Base-by-base conservation (phyloP, 1,140 invertebrate genomes). In the Sycophaga agraensis region DNA sequence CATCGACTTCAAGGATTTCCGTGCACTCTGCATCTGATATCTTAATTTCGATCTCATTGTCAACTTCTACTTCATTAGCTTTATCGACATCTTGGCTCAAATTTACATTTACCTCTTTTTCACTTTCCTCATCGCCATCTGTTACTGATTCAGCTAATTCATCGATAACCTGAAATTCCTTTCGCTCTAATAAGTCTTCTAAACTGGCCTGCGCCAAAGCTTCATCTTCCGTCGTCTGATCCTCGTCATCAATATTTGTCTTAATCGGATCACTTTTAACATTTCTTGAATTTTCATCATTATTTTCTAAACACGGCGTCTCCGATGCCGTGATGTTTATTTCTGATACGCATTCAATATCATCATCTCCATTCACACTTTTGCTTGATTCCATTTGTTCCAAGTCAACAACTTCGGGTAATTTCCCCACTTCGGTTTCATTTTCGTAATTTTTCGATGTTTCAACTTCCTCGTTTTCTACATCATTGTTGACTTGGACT, bases 121-220 rank as follows among this genome's bases (percentile, higher is more conserved):
- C 62, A 14, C 45, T 54, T 34, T 49, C 34, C 8, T 63, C 45
- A 7, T 56, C 53, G 21, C 57, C 60, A 24, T 59, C 63, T 1
- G 56, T 59, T 42, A 66, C 59, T n/a, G 22, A 57, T 16, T 68
- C 66, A 2, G 55, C 63, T 16, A 70, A 19, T 28, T 68, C 66
- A 12, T 68, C 66, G 46, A 70, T 60, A 3, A 68, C 61, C 31
- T 66, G 60, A 14, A 70, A 40, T 2, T 65, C 61, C 17, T 68
- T 65, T 17, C 50, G 63, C 11, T 57, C 59, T 2, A 70, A 43
- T 11, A 70, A 39, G 11, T 70, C 66, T 39, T 68, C 66, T 5
- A 70, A 21, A 16, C 63, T 59, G 21, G 67, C 60, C 21, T 64
- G 61, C 5, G 59, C 46, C 12, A 60, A 40, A 8, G 56, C 43